Percentiles rank a stretch among this genome's conserved stretches.
Conservation (phyloP, 2,888 invertebrate genomes). For the Leptinotarsa haldemani region DNA sequence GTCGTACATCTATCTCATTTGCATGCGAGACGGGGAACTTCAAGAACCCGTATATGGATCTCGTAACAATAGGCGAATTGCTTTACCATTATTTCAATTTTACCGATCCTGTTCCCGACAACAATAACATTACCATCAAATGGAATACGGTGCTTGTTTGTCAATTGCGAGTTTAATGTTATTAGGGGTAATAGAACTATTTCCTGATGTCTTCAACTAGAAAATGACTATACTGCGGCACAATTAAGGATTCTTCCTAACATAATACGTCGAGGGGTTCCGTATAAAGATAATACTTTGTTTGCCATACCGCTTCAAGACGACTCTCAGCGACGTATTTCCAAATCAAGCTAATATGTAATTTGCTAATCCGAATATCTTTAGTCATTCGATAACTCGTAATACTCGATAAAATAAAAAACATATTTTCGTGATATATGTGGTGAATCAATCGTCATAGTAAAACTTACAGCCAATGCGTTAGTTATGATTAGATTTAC, state of each 20-base stretch:
- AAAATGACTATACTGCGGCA: conserved; percentile 6
- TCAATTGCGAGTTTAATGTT: conserved; percentile 15
- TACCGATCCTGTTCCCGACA: conserved; percentile 7
- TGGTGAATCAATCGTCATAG: too few species aligned
- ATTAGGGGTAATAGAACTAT: conserved; percentile 14
- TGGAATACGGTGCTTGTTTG: conserved; percentile 21
- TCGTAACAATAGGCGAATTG: conserved; percentile 16
- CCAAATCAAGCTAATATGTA: too few species aligned
- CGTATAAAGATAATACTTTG: background rate
- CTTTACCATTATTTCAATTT: conserved; percentile 20
- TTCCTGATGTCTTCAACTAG: conserved; percentile 15
- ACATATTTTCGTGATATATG: too few species aligned
- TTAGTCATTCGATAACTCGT: too few species aligned
- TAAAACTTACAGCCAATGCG: too few species aligned
- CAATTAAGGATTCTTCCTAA: background rate
- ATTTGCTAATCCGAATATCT: too few species aligned
- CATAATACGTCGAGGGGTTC: background rate
- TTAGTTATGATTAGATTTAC: too few species aligned
- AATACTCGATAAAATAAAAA: too few species aligned
- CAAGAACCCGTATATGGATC: conserved; percentile 18
- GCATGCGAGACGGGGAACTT: conserved; percentile 22
- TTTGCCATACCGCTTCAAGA: too few species aligned
- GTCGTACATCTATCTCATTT: conserved; percentile 9
- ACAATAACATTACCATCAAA: conserved; percentile 26
- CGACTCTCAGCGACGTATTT: too few species aligned